These are phyloP conservation scores for Pseudoatta argentina DNA, from an alignment of 1,140 invertebrate species.

Conservation along the genomic window DNA sequence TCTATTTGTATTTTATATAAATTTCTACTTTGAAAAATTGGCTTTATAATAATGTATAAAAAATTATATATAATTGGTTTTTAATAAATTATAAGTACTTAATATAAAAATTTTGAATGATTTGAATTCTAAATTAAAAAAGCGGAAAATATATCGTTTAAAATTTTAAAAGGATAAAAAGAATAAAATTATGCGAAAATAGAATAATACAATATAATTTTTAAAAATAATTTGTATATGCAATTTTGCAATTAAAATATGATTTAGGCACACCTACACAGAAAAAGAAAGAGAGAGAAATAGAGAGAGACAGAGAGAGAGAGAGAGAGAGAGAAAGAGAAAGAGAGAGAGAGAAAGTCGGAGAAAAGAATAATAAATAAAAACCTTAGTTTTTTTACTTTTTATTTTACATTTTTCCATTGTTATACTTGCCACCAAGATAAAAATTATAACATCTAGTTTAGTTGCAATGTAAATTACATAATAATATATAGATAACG, in stretches of 20 bases:
- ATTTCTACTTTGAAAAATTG: too few species aligned
- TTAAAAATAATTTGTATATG: background rate
- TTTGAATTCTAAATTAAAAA: constrained; percentile 17
- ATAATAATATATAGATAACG: background rate
- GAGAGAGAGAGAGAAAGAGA: too few species aligned
- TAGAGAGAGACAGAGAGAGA: too few species aligned
- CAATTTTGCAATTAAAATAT: background rate
- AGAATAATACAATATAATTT: constrained; percentile 9
- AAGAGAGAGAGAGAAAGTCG: too few species aligned
- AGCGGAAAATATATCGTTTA: background rate
- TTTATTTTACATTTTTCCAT: constrained; percentile 12
- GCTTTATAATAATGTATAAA: background rate
- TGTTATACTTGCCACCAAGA: background rate
- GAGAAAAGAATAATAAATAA: background rate
- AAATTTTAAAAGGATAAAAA: background rate
- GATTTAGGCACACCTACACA: background rate
- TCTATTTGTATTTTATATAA: too few species aligned
- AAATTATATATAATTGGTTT: constrained; percentile 1
- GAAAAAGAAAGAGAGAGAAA: background rate
- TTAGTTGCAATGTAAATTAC: background rate
- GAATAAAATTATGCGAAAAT: background rate
- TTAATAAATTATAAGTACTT: background rate
- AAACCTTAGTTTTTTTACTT: background rate
- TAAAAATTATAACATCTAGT: background rate
- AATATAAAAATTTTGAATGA: background rate